Evolutionary conservation across 2,888 invertebrate genomes (phyloP), one percentile per base, ranked within the genome.

Genomic region (Lithophane semibrunnea): DNA sequence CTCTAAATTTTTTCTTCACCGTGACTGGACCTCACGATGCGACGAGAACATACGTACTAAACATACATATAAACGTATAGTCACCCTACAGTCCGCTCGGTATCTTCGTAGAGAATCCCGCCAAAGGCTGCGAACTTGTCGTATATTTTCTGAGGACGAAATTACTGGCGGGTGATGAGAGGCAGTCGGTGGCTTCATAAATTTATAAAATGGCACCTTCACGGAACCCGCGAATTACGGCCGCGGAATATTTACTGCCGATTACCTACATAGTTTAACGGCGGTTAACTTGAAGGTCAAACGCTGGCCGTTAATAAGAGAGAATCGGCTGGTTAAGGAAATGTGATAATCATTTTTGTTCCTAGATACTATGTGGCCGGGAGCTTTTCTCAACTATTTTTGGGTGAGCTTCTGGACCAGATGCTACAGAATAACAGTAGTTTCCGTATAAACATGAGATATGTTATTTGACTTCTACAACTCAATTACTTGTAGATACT

Each of bases 111-210:
- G 80, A 81, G 74, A 87, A 79, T 88, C 82, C 79, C 80, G 75
- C 80, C 84, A 82, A 83, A 86, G 86, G 86, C 88, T 88, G 82
- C 75, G 82, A 88, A 89, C 89, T 89, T 86, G 79, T 86, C 88
- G 86, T 88, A 91, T 89, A 91, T 91, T 89, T 90, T 88, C 89
- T 87, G 80, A 79, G 84, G 84, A 89, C 87, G 79, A 89, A 90
- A 88, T 92, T 90, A 90, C 90, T 80, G 75, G 76, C 80, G 88
- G 89, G 86, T 89, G 92, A 91, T 88, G 89, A 89, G 83, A 89
- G 85, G 75, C 85, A 85, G 87, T 89, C 82, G 88, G 84, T 79
- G 74, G 84, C 80, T 88, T 84, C 82, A 86, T 89, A 86, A 88
- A 88, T 89, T 83, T 87, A 88, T 85, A 81, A 86, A 89, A 89